phyloP scores from a whole-genome alignment of 1,140 invertebrate genomes.

The Drosophila azteca region DNA sequence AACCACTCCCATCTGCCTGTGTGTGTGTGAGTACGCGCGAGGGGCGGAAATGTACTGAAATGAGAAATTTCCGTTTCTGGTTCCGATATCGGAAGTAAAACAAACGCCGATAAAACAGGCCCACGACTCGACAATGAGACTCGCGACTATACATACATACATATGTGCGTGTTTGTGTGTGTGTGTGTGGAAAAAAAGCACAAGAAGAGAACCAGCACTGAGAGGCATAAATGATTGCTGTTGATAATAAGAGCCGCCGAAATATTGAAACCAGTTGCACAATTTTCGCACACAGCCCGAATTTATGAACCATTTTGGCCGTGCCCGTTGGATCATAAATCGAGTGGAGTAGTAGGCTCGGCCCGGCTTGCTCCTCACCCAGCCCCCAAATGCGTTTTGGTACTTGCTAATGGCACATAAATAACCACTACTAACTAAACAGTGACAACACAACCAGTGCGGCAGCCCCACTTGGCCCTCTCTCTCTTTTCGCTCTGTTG shows the following conservation, averaged over 20 bases:
- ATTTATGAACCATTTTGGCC: constrained; percentile 69
- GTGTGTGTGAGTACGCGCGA: constrained; percentile 42
- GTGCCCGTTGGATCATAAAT: constrained; percentile 58
- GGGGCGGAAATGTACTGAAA: constrained; percentile 77
- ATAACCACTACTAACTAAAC: constrained; percentile 73
- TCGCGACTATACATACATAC: not conserved
- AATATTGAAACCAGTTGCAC: constrained; percentile 76
- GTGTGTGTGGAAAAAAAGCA: constrained; percentile 1
- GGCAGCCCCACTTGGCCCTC: not conserved
- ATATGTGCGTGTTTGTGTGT: constrained; percentile 18
- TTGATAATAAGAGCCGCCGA: constrained; percentile 61
- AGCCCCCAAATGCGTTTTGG: constrained; percentile 54
- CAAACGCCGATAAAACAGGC: constrained; percentile 78
- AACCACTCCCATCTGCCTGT: not conserved
- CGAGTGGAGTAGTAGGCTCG: constrained; percentile 3
- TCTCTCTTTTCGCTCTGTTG: constrained; percentile 1
- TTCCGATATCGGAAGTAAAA: constrained; percentile 80
- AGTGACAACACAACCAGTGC: constrained; percentile 42
- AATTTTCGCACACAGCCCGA: constrained; percentile 49
- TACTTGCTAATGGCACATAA: constrained; percentile 74
- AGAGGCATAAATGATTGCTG: constrained; percentile 68
- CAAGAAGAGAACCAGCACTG: constrained; percentile 22
- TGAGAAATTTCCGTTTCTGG: constrained; percentile 81
- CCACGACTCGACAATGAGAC: constrained; percentile 30
- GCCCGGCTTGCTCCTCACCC: not conserved